Percentiles rank a stretch among this genome's conserved stretches.
These are phyloP conservation scores for Halisarca cf. caerulea DNA, from an alignment of 37 sponge, comb jelly and placozoan species.

Conservation along the genomic window DNA sequence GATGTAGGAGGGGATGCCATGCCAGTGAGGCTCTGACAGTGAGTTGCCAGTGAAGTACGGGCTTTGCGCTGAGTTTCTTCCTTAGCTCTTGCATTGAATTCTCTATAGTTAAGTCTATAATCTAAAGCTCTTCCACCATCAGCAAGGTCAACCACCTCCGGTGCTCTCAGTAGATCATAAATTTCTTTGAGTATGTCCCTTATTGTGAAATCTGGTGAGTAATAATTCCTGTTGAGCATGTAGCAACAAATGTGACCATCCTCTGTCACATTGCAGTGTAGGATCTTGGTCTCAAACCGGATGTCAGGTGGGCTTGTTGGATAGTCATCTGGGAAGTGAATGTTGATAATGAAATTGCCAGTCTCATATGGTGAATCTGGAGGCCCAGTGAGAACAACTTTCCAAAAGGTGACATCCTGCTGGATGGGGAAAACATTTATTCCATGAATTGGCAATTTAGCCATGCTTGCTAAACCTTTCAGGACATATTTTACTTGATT, in stretches of 20 bases:
- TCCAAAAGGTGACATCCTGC: conserved; percentile 30
- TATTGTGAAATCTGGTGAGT: not conserved
- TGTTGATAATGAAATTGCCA: conserved; percentile 25
- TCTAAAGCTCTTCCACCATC: not conserved
- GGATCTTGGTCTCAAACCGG: conserved; percentile 36
- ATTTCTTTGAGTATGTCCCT: not conserved
- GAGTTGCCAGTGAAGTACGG: not conserved
- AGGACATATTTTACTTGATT: too few relatives aligned
- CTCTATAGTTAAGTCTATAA: not conserved
- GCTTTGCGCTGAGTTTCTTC: not conserved
- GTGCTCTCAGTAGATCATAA: not conserved
- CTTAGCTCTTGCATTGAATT: not conserved
- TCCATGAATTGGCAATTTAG: conserved; percentile 7
- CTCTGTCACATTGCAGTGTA: conserved; percentile 35
- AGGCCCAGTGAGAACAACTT: conserved; percentile 19
- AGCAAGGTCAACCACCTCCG: not conserved
- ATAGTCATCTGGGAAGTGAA: conserved; percentile 20
- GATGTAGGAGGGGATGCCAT: not conserved
- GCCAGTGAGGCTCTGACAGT: not conserved
- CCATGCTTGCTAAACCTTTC: not conserved
- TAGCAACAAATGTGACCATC: conserved; percentile 25
- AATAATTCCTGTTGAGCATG: conserved; percentile 24
- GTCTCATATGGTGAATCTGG: conserved; percentile 12
- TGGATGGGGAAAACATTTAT: conserved; percentile 25
- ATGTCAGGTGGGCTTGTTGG: conserved; percentile 31